Base-by-base conservation (phyloP, 1,140 invertebrate genomes). In the Drosophila navojoa region DNA sequence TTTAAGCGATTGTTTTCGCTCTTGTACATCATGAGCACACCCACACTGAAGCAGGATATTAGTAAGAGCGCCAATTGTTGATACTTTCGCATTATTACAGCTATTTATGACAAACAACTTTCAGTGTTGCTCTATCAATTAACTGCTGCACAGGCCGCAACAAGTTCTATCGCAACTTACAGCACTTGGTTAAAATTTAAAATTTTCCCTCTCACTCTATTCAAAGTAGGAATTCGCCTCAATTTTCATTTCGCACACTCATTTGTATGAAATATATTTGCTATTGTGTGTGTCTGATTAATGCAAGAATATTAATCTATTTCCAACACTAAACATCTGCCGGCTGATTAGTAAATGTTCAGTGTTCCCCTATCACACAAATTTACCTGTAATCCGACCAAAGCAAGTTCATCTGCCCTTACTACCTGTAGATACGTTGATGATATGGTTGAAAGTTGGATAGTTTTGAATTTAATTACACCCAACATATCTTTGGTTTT, bases 1-100 rank as follows among this genome's bases (percentile, higher is more conserved):
- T 94, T 93, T 0, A 96, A 87, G 27, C 94, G 94, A 79, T 95
- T 94, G 73, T 96, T 96, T 81, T 96, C 95, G 75, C 95, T 95
- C 64, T 95, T 93, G 82, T 96, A 96, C 71, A 96, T 93, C 10
- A 96, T 81, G 49, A 96, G 91, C 9, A 94, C 92, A 16, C 93
- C 81, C 15, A 96, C 87, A 80, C 95, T 95, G 4, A 95, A 76
- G 44, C 94, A 66, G 1, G 95, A 95, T 49, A 94, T 92, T 1
- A 95, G 76, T 16, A 95, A 89, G 44, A 96, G 89, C 32, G 93
- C 80, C 19, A 95, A 91, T 87, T 95, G 95, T 64, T 95, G 94
- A 84, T 96, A 96, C 89, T 96, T 96, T 77, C 93, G 93, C 95
- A 96, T 96, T 57, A 53, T 64, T 25, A 54, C 25, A 50, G 22